Conservation (phyloP, 2,888 invertebrate species). For the Caenorhabditis virilis region DNA sequence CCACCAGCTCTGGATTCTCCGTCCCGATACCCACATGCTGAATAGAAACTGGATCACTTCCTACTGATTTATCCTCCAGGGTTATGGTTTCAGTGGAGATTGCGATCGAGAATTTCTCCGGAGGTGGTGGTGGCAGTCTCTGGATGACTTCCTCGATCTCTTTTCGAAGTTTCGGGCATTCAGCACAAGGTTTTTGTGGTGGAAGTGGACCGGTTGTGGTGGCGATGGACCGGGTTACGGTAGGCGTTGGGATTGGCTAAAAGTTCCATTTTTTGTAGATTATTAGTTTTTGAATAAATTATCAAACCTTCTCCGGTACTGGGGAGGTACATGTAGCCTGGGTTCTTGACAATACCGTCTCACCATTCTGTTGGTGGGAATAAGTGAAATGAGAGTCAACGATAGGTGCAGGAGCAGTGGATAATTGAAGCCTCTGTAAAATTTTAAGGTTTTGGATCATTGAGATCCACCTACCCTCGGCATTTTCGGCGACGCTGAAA, state of each 20-base stretch:
- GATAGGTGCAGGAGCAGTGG: constrained; percentile 11
- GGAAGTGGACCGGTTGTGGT: constrained; percentile 54
- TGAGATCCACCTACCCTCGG: constrained; percentile 2
- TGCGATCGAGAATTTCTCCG: neutral
- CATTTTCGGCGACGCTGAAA: constrained; percentile 48
- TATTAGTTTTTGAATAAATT: no score
- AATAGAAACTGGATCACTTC: neutral
- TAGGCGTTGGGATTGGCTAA: constrained; percentile 12
- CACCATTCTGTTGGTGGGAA: constrained; percentile 40
- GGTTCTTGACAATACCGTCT: constrained; percentile 36
- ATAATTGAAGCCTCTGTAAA: no score
- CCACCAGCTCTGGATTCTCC: constrained; percentile 10
- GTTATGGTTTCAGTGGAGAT: neutral
- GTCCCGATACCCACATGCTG: constrained; percentile 27
- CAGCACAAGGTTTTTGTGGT: constrained; percentile 52
- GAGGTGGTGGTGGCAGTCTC: neutral
- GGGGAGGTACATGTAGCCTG: constrained; percentile 45
- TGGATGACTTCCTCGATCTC: constrained; percentile 11
- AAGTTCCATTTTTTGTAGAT: neutral
- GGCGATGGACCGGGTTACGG: constrained; percentile 22
- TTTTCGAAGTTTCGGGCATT: constrained; percentile 42
- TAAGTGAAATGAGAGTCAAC: constrained; percentile 40
- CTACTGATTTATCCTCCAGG: neutral
- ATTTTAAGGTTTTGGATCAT: no score
- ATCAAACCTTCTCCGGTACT: no score